A percentile compares a stretch with the other conserved stretches of the same genome.
Evolutionary conservation across 2,113 vertebrate genomes (phyloP).

Genomic region (Albula glossodonta): DNA sequence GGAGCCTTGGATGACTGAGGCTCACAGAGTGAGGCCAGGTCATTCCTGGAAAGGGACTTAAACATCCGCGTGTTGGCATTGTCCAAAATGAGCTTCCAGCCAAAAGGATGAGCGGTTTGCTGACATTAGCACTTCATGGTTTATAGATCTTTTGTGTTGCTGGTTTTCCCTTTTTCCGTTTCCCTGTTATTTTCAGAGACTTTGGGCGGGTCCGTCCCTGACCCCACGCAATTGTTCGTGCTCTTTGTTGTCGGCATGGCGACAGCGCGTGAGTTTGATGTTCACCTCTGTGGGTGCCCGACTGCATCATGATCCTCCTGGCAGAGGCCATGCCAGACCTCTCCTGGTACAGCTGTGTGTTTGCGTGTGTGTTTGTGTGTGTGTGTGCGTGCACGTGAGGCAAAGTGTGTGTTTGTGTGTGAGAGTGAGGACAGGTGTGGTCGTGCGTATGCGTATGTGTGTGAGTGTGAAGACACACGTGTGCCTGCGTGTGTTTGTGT

Average conservation of each 20-base stretch:
- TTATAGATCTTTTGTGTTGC: background rate
- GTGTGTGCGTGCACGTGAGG: too few relatives aligned
- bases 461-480: too few relatives aligned
- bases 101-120: background rate
- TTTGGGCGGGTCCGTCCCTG: background rate
- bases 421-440: background rate
- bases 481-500: background rate
- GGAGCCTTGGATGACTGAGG: background rate
- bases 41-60: background rate
- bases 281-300: too few relatives aligned
- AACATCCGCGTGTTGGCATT: background rate
- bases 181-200: background rate
- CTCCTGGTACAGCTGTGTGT: background rate
- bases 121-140: background rate
- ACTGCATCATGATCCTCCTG: background rate
- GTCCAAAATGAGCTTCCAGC: background rate
- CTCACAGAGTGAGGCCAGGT: background rate
- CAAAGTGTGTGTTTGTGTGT: background rate
- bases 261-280: background rate
- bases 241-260: background rate
- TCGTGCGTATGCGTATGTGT: background rate
- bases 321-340: background rate
- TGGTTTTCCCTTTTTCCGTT: background rate
- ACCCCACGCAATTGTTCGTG: background rate
- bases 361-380: background rate